Evolutionary conservation across 2,797 vertebrate species (phyloP).

Genomic region (Urophycis tenuis): DNA sequence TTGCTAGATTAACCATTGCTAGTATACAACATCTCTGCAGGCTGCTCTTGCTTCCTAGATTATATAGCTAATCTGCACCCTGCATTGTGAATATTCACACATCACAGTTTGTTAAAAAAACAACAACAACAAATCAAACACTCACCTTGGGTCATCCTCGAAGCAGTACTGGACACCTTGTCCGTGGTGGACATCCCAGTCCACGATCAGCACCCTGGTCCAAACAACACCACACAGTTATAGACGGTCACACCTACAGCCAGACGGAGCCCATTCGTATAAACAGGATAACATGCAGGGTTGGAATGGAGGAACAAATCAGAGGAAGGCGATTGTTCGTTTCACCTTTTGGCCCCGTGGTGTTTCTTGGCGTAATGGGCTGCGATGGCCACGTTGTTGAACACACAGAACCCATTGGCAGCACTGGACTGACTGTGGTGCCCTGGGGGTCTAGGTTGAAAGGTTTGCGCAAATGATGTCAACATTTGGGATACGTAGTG

Average conservation of each 20-base stretch:
- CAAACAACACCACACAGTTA: neutral
- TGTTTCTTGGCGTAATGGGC: conserved; percentile 78
- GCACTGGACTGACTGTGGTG: conserved; percentile 87
- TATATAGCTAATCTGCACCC: no score
- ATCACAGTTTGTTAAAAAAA: neutral
- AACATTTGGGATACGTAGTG: no score
- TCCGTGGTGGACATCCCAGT: conserved; percentile 96
- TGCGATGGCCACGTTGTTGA: conserved; percentile 95
- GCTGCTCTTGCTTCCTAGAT: no score
- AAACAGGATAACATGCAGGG: neutral
- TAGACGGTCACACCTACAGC: neutral
- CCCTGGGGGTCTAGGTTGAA: conserved; percentile 81
- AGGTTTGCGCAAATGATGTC: neutral
- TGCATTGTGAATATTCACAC: no score
- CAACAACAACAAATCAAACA: neutral
- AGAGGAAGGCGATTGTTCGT: neutral
- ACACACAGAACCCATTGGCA: conserved; percentile 90
- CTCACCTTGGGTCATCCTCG: conserved; percentile 87
- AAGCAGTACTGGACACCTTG: conserved; percentile 90
- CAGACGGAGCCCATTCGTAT: neutral
- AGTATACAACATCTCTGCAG: no score
- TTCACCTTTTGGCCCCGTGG: conserved; percentile 75
- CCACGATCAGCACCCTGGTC: conserved; percentile 86
- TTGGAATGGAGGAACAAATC: neutral
- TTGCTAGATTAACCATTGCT: no score